Evolutionary conservation across 2,113 vertebrate species (phyloP).

Genomic region (Pandion haliaetus): DNA sequence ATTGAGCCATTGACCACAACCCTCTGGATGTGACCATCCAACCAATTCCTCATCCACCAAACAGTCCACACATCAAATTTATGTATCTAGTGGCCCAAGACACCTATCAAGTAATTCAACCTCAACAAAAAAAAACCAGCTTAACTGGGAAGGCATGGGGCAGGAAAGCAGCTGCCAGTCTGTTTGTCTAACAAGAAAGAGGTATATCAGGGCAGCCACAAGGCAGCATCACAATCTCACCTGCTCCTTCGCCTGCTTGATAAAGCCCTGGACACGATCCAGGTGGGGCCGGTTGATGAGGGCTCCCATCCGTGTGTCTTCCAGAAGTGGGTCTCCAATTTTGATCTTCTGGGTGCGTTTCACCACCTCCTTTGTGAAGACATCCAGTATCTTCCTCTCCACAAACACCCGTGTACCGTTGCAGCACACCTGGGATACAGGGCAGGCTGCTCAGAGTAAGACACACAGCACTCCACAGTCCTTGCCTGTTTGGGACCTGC

Average conservation of each 20-base stretch:
- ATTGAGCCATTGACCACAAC: not conserved
- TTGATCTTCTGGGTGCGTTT: conserved; percentile 86
- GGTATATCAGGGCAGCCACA: not conserved
- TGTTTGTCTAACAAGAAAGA: not conserved
- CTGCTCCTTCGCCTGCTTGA: conserved; percentile 86
- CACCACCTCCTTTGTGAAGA: conserved; percentile 88
- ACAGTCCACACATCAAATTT: not conserved
- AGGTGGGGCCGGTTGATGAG: conserved; percentile 89
- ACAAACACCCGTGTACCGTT: conserved; percentile 95
- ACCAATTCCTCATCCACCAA: not conserved
- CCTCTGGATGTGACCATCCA: not conserved
- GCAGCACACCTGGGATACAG: conserved; percentile 85
- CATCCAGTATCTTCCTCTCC: conserved; percentile 84
- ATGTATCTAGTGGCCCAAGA: not conserved
- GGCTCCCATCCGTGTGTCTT: conserved; percentile 90
- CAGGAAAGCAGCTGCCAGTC: not conserved
- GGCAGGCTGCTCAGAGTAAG: not conserved
- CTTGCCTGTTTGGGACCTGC: not conserved
- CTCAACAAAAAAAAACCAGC: not conserved
- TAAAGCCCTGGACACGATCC: conserved; percentile 86
- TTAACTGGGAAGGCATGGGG: not conserved
- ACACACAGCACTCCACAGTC: not conserved
- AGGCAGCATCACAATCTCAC: conserved; percentile 61
- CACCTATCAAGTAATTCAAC: not conserved
- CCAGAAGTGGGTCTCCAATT: conserved; percentile 88